Evolutionary conservation across 2,797 vertebrate genomes (phyloP).

Genomic region (Halcyon badia): DNA sequence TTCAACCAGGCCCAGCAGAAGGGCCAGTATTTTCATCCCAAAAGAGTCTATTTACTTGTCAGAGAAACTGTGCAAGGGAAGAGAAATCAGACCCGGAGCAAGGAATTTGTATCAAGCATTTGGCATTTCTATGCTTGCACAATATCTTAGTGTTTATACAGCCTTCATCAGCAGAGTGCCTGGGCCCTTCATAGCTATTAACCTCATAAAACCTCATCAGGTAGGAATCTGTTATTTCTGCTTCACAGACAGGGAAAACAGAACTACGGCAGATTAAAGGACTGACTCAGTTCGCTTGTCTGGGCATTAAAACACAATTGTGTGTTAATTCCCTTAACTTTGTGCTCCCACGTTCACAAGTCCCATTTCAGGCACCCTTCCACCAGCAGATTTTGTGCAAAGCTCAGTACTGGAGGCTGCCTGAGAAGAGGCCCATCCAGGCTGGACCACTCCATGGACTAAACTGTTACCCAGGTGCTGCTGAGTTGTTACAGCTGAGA

Average conservation of each 20-base stretch:
- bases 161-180: background rate
- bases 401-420: background rate
- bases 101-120: background rate
- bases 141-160: background rate
- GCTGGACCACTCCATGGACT: background rate
- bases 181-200: slow-evolving; percentile 3
- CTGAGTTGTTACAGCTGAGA: background rate
- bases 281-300: background rate
- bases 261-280: background rate
- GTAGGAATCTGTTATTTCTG: background rate
- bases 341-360: background rate
- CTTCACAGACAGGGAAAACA: background rate
- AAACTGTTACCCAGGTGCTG: background rate
- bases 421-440: background rate
- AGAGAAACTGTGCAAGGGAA: background rate
- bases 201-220: slow-evolving; percentile 27
- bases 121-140: background rate
- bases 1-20: background rate
- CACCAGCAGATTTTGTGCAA: background rate
- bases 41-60: background rate
- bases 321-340: background rate
- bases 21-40: background rate
- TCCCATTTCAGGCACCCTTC: background rate
- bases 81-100: background rate
- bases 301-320: background rate